Evolutionary conservation across 2,797 vertebrate genomes (phyloP), one percentile per base, ranked within the genome.

Genomic region (Antennarius maculatus): DNA sequence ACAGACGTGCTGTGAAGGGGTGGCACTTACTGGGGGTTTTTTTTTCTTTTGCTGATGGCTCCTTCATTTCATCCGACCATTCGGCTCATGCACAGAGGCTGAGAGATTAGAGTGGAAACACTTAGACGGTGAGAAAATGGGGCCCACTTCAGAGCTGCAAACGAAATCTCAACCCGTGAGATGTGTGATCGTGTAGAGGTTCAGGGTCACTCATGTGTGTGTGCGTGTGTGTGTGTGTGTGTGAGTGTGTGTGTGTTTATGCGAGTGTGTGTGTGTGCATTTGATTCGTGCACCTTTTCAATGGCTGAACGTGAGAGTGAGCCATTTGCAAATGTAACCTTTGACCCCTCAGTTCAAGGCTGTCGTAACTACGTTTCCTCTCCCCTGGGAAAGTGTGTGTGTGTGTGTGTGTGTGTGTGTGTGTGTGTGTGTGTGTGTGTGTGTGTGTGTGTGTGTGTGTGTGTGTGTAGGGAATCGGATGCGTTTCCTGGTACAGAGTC

Each of bases 261-360:
- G 55, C n/a, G 48, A 54, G 48, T 62, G 34, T 60, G 69, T 27
- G 51, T 23, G 61, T 45, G 61, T 43, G 54, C 10, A 29, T 51
- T 71, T 58, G 76, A 86, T 84, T 79, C 71, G 66, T 66, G 61
- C 41, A 69, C 48, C 69, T 55, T 60, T 61, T 81, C 63, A 72
- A 71, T 61, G 69, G 61, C 49, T 67, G 66, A 81, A 88, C 71
- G 77, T 90, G 89, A 91, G 86, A 88, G 53, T 69, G 58, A 74
- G 79, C 77, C 84, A 88, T 90, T 89, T 87, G 85, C 82, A 89
- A 83, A 82, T 80, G 60, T 89, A 84, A 88, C 86, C 84, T 86
- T 65, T 85, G 87, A 79, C 85, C 80, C 74, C 68, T 73, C 46
- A 5, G 78, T 82, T 77, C 72, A 74, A 69, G 53, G 64, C 83